Conservation (phyloP, 2,888 invertebrate genomes). For the Drosophila eohydei region DNA sequence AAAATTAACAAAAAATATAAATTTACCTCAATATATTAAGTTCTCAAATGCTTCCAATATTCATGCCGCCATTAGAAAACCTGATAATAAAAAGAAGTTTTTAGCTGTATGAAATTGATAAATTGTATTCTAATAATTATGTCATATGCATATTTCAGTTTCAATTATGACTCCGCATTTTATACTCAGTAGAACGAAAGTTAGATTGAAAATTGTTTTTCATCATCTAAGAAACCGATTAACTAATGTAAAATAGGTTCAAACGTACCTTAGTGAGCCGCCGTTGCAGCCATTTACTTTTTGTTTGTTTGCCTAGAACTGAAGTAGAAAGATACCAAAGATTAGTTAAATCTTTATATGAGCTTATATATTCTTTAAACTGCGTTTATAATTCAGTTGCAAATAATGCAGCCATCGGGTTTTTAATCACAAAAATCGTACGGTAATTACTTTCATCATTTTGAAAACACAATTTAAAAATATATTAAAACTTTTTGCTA, state of each 20-base stretch:
- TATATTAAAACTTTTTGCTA: too few species aligned
- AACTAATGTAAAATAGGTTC: background rate
- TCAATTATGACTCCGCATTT: constrained; percentile 60
- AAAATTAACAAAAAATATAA: background rate
- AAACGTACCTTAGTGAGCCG: constrained; percentile 15
- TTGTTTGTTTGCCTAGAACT: constrained; percentile 10
- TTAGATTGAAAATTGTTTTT: constrained; percentile 66
- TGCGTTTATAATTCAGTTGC: constrained; percentile 54
- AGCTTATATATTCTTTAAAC: background rate
- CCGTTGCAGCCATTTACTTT: background rate
- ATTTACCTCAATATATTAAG: constrained; percentile 8
- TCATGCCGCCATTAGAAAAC: background rate
- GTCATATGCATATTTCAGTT: constrained; percentile 46
- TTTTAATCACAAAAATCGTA: constrained; percentile 67
- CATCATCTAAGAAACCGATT: constrained; percentile 52
- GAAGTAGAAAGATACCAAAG: constrained; percentile 7
- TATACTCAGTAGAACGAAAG: constrained; percentile 77
- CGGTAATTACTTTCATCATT: constrained; percentile 71
- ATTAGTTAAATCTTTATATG: constrained; percentile 5
- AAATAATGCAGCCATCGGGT: constrained; percentile 69
- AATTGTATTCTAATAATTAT: background rate
- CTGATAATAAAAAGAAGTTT: background rate
- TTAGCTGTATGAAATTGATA: background rate
- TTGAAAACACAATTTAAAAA: background rate
- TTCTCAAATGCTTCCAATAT: background rate